A percentile compares a stretch with the other conserved stretches of the same genome.
These are phyloP conservation scores for Chloromyia formosa DNA, from an alignment of 2,888 invertebrate genomes.

Conservation along the genomic window DNA sequence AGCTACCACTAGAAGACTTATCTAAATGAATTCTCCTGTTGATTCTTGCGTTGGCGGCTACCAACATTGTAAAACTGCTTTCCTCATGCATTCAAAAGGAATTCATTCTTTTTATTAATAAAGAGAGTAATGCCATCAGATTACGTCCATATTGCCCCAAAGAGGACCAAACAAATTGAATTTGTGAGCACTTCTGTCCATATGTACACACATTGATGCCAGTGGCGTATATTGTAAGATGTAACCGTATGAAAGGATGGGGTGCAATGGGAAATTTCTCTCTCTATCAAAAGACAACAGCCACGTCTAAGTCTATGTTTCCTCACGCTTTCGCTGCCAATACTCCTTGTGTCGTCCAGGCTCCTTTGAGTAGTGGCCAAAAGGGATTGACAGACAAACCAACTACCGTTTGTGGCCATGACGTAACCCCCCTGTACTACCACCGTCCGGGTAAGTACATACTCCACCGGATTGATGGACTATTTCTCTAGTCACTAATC, in stretches of 20 bases:
- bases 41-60: neutral
- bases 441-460: slow-evolving; percentile 1
- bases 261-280: neutral
- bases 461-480: slow-evolving; percentile 30
- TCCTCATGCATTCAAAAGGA: slow-evolving; percentile 15
- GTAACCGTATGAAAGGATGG: neutral
- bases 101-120: slow-evolving; percentile 35
- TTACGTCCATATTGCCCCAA: slow-evolving; percentile 30
- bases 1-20: too few species aligned
- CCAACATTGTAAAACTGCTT: neutral
- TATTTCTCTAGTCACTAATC: slow-evolving; percentile 43
- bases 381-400: slow-evolving; percentile 22
- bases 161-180: slow-evolving; percentile 41
- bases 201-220: slow-evolving; percentile 9
- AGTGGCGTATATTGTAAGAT: neutral
- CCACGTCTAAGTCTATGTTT: neutral
- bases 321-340: neutral
- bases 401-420: too few species aligned
- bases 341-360: too few species aligned
- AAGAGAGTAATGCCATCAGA: slow-evolving; percentile 40
- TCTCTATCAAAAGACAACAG: neutral
- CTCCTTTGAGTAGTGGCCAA: neutral
- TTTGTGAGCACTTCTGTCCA: slow-evolving; percentile 37
- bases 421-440: neutral
- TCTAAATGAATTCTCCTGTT: neutral